phyloP scores from a whole-genome alignment of 30 jellyfish, hydroid and myxozoan species.

The Turritopsis dohrnii region DNA sequence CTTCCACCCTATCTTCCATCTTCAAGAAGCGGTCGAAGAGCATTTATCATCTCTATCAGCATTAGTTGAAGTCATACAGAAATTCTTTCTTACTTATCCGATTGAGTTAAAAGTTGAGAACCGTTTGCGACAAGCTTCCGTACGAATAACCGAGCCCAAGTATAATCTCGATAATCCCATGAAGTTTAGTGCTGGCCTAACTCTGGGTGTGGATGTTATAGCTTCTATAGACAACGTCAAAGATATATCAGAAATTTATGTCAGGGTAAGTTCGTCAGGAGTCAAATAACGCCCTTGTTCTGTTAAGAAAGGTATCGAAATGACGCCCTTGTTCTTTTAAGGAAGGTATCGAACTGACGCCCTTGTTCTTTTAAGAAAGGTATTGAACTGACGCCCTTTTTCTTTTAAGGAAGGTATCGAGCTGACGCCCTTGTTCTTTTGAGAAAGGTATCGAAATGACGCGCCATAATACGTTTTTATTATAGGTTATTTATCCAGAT shows the following conservation, averaged over 20 bases:
- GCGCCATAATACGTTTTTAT: background rate
- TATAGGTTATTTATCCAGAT: constrained; percentile 78
- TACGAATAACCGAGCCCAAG: constrained; percentile 54
- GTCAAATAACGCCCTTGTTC: background rate
- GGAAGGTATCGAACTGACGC: background rate
- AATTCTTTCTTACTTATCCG: constrained; percentile 53
- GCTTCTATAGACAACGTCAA: constrained; percentile 54
- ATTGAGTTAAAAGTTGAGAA: constrained; percentile 41
- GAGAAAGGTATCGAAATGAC: background rate
- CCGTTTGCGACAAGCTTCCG: constrained; percentile 58
- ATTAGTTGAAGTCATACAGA: constrained; percentile 54
- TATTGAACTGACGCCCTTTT: background rate
- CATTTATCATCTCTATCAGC: constrained; percentile 61
- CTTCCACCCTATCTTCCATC: constrained; percentile 41
- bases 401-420: too few species aligned
- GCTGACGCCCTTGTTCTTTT: too few species aligned
- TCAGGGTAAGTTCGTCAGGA: constrained; percentile 42
- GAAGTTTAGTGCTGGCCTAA: constrained; percentile 74
- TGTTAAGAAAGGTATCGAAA: background rate
- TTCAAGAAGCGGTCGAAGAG: constrained; percentile 73
- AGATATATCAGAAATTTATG: constrained; percentile 51
- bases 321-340: too few species aligned
- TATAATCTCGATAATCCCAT: constrained; percentile 59
- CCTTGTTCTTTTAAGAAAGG: too few species aligned
- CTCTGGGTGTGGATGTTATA: constrained; percentile 55